phyloP scores from a whole-genome alignment of 2,797 vertebrate genomes.

The Centroberyx gerrardi region DNA sequence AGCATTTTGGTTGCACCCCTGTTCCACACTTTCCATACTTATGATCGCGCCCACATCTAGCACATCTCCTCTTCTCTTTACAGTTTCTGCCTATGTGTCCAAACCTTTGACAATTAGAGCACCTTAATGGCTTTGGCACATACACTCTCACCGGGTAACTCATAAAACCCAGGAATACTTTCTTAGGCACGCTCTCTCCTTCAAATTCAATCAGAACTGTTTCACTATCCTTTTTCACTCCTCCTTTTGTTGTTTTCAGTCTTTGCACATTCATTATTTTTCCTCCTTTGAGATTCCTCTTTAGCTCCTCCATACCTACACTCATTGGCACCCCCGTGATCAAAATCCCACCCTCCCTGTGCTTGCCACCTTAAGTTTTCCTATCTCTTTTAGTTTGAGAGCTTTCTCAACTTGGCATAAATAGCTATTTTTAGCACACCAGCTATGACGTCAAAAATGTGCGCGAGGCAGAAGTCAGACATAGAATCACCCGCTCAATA shows the following conservation, averaged over 20 bases:
- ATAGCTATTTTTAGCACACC: too few relatives aligned
- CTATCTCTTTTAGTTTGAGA: neutral
- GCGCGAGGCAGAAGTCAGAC: too few relatives aligned
- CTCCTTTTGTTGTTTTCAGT: neutral
- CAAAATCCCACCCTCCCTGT: slow-evolving; percentile 1
- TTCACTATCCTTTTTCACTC: neutral
- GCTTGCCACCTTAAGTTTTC: neutral
- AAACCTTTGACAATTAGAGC: slow-evolving; percentile 13
- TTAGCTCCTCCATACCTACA: neutral
- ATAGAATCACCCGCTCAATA: too few relatives aligned
- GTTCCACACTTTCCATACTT: slow-evolving; percentile 4
- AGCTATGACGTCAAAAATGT: too few relatives aligned
- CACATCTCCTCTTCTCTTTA: neutral
- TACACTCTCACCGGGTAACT: neutral
- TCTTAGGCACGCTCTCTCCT: neutral
- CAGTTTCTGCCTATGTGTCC: slow-evolving; percentile 1
- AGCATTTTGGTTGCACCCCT: too few relatives aligned
- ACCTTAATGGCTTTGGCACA: slow-evolving; percentile 8
- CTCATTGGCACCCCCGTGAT: neutral
- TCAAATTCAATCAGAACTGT: slow-evolving; percentile 16
- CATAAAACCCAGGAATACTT: slow-evolving; percentile 7
- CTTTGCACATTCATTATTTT: neutral
- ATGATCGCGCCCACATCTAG: neutral
- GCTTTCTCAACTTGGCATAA: neutral
- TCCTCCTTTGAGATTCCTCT: slow-evolving; percentile 1